phyloP scores from a whole-genome alignment of 2,113 vertebrate species.

The Caranx ignobilis region DNA sequence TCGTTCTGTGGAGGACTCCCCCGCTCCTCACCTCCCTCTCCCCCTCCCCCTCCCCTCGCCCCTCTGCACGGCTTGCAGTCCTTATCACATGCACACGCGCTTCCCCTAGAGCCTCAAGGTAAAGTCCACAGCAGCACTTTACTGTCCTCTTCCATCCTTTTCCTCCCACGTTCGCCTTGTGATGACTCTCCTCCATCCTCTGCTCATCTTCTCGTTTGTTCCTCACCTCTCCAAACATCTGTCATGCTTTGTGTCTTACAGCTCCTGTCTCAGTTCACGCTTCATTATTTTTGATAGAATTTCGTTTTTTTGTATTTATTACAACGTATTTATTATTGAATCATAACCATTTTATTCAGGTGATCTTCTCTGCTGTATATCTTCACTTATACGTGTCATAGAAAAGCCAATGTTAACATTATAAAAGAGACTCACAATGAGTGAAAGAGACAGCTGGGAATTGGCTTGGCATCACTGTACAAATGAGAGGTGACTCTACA shows the following conservation, averaged over 20 bases:
- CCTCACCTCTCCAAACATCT: slow-evolving; percentile 25
- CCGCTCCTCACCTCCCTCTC: slow-evolving; percentile 37
- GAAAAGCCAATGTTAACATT: background rate
- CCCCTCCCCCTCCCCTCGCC: slow-evolving; percentile 2
- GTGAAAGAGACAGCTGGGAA: background rate
- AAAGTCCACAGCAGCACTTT: slow-evolving; percentile 40
- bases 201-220: slow-evolving; percentile 34
- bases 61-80: slow-evolving; percentile 27
- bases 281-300: background rate
- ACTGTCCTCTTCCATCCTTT: slow-evolving; percentile 28
- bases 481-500: slow-evolving; percentile 26
- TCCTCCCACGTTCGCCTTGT: slow-evolving; percentile 28
- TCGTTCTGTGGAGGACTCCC: slow-evolving; percentile 36
- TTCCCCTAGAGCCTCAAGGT: slow-evolving; percentile 61
- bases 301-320: background rate
- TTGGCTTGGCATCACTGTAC: background rate
- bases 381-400: background rate
- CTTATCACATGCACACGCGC: slow-evolving; percentile 38
- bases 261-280: background rate
- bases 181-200: background rate
- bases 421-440: background rate
- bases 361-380: background rate
- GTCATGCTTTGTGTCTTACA: slow-evolving; percentile 10
- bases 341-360: too few species aligned
- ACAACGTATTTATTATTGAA: too few species aligned